A percentile compares a stretch with the other conserved stretches of the same genome.
Conservation (phyloP, 1,140 invertebrate species). For the Ips nitidus region DNA sequence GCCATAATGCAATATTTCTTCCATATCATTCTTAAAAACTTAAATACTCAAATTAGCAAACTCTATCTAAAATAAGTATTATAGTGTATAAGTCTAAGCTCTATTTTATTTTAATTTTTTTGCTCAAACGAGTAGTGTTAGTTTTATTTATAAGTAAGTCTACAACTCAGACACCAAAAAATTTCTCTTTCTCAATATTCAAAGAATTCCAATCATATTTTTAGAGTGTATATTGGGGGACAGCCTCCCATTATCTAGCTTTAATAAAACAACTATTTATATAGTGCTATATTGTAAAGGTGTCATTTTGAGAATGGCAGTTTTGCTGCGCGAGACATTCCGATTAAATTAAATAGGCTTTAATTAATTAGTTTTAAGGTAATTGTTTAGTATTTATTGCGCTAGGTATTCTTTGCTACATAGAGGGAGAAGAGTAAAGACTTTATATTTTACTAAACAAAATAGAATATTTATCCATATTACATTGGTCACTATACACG, state of each 20-base stretch:
- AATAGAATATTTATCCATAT: background rate
- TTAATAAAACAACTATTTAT: no score
- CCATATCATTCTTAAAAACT: background rate
- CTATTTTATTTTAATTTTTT: background rate
- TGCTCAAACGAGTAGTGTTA: background rate
- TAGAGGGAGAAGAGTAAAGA: background rate
- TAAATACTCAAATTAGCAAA: background rate
- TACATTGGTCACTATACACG: background rate
- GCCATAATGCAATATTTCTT: conserved; percentile 5
- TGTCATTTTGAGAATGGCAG: no score
- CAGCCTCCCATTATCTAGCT: no score
- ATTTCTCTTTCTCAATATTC: background rate
- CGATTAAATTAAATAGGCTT: no score
- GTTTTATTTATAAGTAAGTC: background rate
- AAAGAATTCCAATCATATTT: background rate
- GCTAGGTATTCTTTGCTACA: background rate
- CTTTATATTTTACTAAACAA: background rate
- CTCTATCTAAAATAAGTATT: background rate
- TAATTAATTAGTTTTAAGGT: background rate
- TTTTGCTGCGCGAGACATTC: no score
- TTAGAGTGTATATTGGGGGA: no score
- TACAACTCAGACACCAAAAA: background rate
- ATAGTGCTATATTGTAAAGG: no score
- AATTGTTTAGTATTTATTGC: background rate
- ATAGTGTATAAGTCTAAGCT: background rate